Evolutionary conservation across 2,797 vertebrate species (phyloP).

Genomic region (Lophotriccus pileatus): DNA sequence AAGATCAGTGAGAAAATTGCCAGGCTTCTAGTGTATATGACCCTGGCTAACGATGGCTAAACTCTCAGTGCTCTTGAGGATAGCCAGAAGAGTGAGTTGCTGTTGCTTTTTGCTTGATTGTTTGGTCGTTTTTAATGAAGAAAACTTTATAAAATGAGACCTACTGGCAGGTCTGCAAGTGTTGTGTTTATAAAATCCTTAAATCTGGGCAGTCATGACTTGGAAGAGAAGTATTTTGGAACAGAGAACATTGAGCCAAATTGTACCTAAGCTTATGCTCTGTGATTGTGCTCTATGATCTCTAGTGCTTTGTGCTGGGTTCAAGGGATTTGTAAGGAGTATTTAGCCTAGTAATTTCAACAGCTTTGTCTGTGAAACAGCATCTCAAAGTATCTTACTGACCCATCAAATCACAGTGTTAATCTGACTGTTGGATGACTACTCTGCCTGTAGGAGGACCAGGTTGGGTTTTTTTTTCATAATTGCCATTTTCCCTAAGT

Average conservation of each 20-base stretch:
- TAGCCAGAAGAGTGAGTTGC: neutral
- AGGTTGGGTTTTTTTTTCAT: neutral
- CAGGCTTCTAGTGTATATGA: neutral
- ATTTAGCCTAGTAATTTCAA: slow-evolving; percentile 7
- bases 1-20: neutral
- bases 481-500: neutral
- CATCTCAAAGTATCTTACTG: neutral
- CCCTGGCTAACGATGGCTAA: neutral
- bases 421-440: neutral
- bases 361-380: neutral
- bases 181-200: neutral
- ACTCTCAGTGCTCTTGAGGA: neutral
- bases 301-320: neutral
- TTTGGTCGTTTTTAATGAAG: neutral
- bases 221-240: neutral
- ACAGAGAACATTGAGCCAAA: neutral
- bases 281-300: neutral
- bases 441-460: neutral
- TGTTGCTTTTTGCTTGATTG: neutral
- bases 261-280: neutral
- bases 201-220: neutral
- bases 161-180: too few species aligned
- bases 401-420: neutral
- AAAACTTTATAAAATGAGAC: neutral
- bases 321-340: neutral